phyloP scores from a whole-genome alignment of 2,888 invertebrate genomes.

The Cataglyphis rosenhaueri region DNA sequence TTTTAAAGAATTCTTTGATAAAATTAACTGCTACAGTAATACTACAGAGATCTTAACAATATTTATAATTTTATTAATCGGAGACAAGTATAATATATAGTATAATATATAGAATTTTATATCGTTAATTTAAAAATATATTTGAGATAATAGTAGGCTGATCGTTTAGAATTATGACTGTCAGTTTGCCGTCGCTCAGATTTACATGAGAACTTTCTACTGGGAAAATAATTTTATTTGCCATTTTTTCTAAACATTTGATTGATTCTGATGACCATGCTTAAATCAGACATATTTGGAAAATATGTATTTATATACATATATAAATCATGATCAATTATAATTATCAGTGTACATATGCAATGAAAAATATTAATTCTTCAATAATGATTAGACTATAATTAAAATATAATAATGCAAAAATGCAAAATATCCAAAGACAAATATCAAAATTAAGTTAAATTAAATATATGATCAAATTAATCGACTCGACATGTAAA shows the following conservation, averaged over 20 bases:
- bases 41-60: neutral
- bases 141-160: neutral
- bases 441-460: neutral
- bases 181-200: neutral
- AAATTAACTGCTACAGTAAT: neutral
- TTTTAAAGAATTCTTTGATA: neutral
- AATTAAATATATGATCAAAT: neutral
- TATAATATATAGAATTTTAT: neutral
- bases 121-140: neutral
- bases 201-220: neutral
- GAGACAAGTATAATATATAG: neutral
- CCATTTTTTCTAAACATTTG: neutral
- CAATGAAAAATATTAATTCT: neutral
- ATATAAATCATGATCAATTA: neutral
- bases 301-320: neutral
- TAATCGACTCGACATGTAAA: conserved; percentile 6
- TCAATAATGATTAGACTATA: neutral
- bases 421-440: neutral
- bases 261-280: neutral
- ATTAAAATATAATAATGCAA: neutral
- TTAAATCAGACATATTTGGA: neutral
- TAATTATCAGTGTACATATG: neutral
- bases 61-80: neutral
- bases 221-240: neutral
- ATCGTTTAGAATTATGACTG: neutral